Evolutionary conservation across 53 echinoderm and acorn worm species (phyloP), one percentile per base, ranked within the genome.

Genomic region (Luidia sarsii): DNA sequence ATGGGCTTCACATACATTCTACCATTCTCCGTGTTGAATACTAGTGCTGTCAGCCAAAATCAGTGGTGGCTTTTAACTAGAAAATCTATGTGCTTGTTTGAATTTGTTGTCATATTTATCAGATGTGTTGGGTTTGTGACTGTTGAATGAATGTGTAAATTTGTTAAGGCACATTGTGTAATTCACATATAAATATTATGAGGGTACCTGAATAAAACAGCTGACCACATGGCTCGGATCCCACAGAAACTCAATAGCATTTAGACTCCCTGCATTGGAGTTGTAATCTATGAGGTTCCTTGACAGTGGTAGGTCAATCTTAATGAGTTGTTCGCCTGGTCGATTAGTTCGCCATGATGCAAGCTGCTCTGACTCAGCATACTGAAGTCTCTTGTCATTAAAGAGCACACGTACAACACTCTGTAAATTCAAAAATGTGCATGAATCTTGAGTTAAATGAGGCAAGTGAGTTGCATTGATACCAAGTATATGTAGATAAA

Each of bases 341-440:
- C 93, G 81, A 6, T 82, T 87, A 16, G 85, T 81, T 50, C 87
- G 73, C 96, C 95, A 96, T 8, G 57, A 88, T 2, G 88, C 90
- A 18, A 96, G 87, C 53, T 93, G 96, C 9, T 93, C 96, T 45
- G 85, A 77, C 50, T 93, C 93, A 1, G 93, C 82, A 69, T 90
- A 96, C 64, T 96, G 96, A 27, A 96, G 65, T 53, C 96, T 70
- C 64, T 96, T 96, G 53, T 96, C 96, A 28, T 88, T 88, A 29
- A 96, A 96, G 9, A 93, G 79, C 13, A 93, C 96, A 21, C 96
- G 71, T 0, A 96, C 88, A 7, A 82, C 62, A 81, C 86, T 93
- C 93, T 96, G 89, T 31, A 68, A 63, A 19, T 34, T 6, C 3
- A 7, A 32, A 3, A 37, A 63, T 13, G 31, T 30, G 9, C 28